Percentiles rank a stretch among this genome's conserved stretches.
Evolutionary conservation across 35 echinoderm and acorn worm species (phyloP).

Genomic region (Apostichopus californicus): DNA sequence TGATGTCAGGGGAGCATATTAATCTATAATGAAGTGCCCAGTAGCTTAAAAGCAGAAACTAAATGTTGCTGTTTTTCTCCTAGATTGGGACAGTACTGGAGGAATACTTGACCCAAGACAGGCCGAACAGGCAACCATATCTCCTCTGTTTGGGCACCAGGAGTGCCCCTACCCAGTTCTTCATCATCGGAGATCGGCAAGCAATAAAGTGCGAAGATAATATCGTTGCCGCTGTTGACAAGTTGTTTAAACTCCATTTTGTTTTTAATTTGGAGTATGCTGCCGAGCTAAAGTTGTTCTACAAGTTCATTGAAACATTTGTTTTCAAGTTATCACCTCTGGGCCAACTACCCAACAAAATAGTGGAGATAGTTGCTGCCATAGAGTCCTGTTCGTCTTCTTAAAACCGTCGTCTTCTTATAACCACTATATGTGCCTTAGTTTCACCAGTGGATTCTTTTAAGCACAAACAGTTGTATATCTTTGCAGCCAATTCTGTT

Average conservation of each 20-base stretch:
- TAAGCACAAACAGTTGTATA: no score
- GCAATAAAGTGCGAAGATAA: neutral
- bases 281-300: neutral
- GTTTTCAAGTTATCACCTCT: neutral
- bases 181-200: neutral
- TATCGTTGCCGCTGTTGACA: constrained; percentile 18
- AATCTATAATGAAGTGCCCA: no score
- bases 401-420: no score
- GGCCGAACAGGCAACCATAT: neutral
- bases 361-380: constrained; percentile 8
- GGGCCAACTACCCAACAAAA: neutral
- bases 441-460: no score
- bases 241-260: neutral
- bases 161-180: neutral
- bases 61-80: neutral
- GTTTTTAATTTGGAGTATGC: constrained; percentile 21
- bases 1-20: no score
- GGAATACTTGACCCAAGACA: neutral
- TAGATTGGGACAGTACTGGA: neutral
- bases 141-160: neutral
- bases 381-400: neutral
- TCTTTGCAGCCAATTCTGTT: no score
- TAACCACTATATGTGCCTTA: no score
- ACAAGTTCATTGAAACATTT: neutral
- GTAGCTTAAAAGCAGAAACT: no score